Base-by-base conservation (phyloP, 1,140 invertebrate species). In the Rhyzopertha dominica region DNA sequence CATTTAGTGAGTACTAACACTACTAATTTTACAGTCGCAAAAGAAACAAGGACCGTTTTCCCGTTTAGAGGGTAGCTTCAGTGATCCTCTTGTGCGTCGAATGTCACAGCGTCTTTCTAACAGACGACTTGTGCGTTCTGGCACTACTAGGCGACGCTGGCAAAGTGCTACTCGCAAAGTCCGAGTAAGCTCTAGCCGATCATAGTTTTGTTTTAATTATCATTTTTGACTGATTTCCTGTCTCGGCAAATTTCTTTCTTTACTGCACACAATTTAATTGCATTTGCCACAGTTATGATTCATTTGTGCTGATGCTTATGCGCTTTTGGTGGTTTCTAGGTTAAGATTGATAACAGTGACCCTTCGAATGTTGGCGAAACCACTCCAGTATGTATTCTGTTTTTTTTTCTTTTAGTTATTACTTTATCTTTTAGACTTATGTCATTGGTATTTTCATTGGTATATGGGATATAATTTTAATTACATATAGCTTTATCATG, bases 111-210 rank as follows among this genome's bases (percentile, higher is more conserved):
- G 62, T 26, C 49, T 66, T 22, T 61, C 62, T 18, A 58, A 57
- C 34, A 58, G 48, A 48, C 55, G 63, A 30, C 32, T 66, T 17
- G 47, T 58, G 46, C 51, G 62, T n/a, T 58, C 58, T 9, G 50
- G 46, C 12, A 63, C 66, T 5, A 59, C 58, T 22, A 56, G 53
- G 48, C 49, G 53, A 17, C 54, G 56, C 47, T 82, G 79, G 79
- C 77, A 72, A 54, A 74, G 56, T 50, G 79, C 78, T 47, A 79
- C 78, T 56, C 74, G 76, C 49, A 80, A 77, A 78, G 78, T 80
- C 60, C 74, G 76, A 72, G 78, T 80, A 79, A 77, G 77, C 46
- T 17, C 4, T 30, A 20, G 24, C 12, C n/a, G n/a, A 16, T 31
- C 12, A 28, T 16, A 18, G 19, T 43, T 17, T 48, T 47, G 20